Evolutionary conservation across 2,797 vertebrate genomes (phyloP), one percentile per base, ranked within the genome.

Genomic region (Megaceryle alcyon): DNA sequence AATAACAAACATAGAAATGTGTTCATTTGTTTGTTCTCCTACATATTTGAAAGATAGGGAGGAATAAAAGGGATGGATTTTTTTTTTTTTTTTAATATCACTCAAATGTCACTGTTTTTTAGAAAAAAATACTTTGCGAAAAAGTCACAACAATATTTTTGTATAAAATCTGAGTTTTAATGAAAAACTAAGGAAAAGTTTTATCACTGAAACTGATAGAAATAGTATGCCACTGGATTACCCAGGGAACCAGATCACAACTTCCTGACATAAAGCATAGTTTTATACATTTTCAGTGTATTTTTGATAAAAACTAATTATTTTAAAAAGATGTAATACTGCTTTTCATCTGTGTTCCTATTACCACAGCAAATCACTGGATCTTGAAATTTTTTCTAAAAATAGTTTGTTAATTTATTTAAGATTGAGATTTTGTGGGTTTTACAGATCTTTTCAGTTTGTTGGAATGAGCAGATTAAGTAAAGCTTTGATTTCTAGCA

Each of bases 401-500:
- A 12, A 54, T 2, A 84, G 60, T 64, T 87, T 71, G 12, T 31
- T 15, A 2, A 11, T 69, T 64, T 87, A 69, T 78, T 70, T 57
- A 57, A 31, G 10, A 48, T 68, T 44, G 54, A 77, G 14, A 73
- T 66, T 94, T 87, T 31, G 15, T 18, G 64, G 2, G 3, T 1
- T 13, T 77, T 85, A 80, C 12, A 56, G 9, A 70, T 20, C 60
- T 81, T 89, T 92, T 89, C 14, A 51, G 33, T 77, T 87, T 87
- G 14, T 60, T 91, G 48, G 71, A 94, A 87, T 64, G 53, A 82
- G n/a, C 85, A 91, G 48, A 82, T 80, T 68, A 82, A 85, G n/a
- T 11, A 87, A 87, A 92, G 64, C 82, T 94, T 78, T 89, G 85
- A 80, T 92, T 96, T 91, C 87, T 68, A 88, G 41, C 57, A 94